Base-by-base conservation (phyloP, 2,888 invertebrate genomes). In the Lithophane socia region DNA sequence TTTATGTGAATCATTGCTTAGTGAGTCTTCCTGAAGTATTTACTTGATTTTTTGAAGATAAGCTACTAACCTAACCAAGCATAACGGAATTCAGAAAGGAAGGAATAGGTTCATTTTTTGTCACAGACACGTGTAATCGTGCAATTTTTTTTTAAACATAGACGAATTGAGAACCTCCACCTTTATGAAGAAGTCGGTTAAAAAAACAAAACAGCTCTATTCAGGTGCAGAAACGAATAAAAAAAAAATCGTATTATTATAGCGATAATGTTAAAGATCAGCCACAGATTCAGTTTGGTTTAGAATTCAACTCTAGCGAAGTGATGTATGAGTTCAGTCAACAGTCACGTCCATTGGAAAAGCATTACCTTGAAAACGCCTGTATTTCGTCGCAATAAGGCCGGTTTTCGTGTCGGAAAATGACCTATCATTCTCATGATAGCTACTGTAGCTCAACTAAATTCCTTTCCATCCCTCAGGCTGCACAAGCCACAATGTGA, bases 401-500 rank as follows among this genome's bases (percentile, higher is more conserved):
- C 4, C 9, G 29, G 8, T 29, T 29, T 29, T 49, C 49, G 21
- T 29, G 49, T 13, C 29, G 13, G 2, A 49, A 29, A 67, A 72
- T n/a, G 1, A 18, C n/a, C 12, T 9, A 37, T 10, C 21, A 18
- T n/a, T 58, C n/a, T 58, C n/a, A 18, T 13, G 47, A 58, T 18
- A 29, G 18, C 29, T 52, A 29, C 24, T 29, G 7, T n/a, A 42
- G 3, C 61, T 72, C 10, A 42, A 77, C 10, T 1, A 24, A 65
- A 42, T 37, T 16, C 1, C 13, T 12, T 47, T 44, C 10, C n/a
- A 5, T 8, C 29, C 52, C 42, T 0, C 87, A 97, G 98, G 73
- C 95, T 99, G 37, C 96, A 98, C 89, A 97, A 98, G 73, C 99
- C 99, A 0, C 98, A 98, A 69, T 99, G 99, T 91, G 98, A 98